phyloP scores from a whole-genome alignment of 2,888 invertebrate species.

The Acleris holmiana region DNA sequence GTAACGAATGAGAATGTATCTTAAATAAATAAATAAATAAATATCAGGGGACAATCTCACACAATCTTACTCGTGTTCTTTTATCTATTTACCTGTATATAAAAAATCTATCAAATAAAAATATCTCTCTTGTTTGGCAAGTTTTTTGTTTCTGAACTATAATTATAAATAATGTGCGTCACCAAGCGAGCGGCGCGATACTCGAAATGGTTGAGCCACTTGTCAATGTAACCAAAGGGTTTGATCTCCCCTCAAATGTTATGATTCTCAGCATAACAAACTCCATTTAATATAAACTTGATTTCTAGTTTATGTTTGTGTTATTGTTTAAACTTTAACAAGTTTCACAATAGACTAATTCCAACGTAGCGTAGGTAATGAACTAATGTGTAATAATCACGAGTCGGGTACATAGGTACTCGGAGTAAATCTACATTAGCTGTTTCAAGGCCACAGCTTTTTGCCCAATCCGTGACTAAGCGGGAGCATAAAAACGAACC shows the following conservation, averaged over 20 bases:
- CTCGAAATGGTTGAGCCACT: background rate
- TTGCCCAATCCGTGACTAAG: slow-evolving; percentile 70
- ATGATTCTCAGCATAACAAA: background rate
- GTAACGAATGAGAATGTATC: no score
- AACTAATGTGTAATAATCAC: slow-evolving; percentile 66
- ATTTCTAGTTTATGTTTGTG: slow-evolving; percentile 18
- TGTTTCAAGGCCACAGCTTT: slow-evolving; percentile 70
- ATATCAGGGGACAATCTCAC: no score
- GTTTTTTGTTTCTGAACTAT: background rate
- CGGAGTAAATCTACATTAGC: slow-evolving; percentile 44
- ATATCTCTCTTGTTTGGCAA: background rate
- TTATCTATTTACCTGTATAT: no score
- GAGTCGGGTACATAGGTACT: slow-evolving; percentile 49
- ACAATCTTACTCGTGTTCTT: no score
- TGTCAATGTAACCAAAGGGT: background rate
- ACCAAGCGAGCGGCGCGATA: background rate
- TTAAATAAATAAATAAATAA: no score
- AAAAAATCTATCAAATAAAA: no score
- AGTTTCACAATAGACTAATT: slow-evolving; percentile 43
- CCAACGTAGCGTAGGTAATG: slow-evolving; percentile 56
- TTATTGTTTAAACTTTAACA: slow-evolving; percentile 21
- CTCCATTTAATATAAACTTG: slow-evolving; percentile 13
- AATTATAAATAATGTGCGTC: background rate
- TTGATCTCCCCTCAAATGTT: background rate
- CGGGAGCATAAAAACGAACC: slow-evolving; percentile 41